Evolutionary conservation across 1,140 invertebrate genomes (phyloP), one percentile per base, ranked within the genome.

Genomic region (Holcopasites calliopsidis): DNA sequence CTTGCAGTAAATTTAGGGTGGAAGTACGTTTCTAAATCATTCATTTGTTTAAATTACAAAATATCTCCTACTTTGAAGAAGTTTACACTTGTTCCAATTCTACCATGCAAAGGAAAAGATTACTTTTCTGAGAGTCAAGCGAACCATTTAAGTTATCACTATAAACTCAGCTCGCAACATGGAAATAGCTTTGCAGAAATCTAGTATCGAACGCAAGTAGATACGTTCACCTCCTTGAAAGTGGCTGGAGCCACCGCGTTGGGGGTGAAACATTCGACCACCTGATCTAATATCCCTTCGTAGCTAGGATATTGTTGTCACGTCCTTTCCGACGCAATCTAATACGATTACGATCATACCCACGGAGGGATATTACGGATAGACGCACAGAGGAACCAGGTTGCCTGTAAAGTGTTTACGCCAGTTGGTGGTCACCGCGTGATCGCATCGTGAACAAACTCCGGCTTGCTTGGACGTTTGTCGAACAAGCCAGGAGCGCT

Each of bases 401-500:
- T 61, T 55, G 54, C 66, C 57, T 40, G 73, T 33, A 49, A 72
- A 70, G 52, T 61, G 76, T 71, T 70, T 71, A 40, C 54, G 18
- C 35, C 28, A 21, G 62, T 68, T 38, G 35, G 28, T 18, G 55
- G 55, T 11, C n/a, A 40, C 16, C 40, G 50, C 49, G n/a, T 28
- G 38, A 50, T 66, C 40, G 66, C n/a, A 5, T 76, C 66, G 60
- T 44, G 60, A 33, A 38, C 60, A 72, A 80, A 68, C 50, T 79
- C 47, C 65, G 40, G 52, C 55, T 61, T 65, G n/a, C 10, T 10
- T n/a, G 52, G 23, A 55, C 62, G 66, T 83, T 83, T 73, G 75
- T 60, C 31, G 65, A 80, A 68, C 66, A 65, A 78, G 75, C 74
- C 69, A 31, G 65, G 65, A 75, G 62, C 54, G 65, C 52, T 50